A percentile compares a stretch with the other conserved stretches of the same genome.
Conservation (phyloP, 2,888 invertebrate species). For the Corbicula japonica region DNA sequence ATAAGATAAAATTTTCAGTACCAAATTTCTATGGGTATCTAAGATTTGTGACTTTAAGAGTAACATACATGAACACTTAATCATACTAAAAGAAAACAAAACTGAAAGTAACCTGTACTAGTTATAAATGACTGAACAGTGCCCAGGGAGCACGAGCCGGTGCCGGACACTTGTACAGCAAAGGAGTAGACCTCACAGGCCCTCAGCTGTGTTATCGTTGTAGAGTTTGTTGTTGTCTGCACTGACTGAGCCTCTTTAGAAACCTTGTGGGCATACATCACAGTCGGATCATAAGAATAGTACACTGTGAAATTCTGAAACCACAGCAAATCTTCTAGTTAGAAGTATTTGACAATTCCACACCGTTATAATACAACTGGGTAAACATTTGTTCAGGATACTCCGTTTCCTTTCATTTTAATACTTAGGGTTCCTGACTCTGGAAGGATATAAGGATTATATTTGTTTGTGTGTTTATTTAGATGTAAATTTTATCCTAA, state of each 20-base stretch:
- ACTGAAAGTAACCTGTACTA: no score
- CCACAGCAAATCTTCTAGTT: background rate
- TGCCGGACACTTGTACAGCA: constrained; percentile 66
- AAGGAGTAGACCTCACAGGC: constrained; percentile 76
- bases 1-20: no score
- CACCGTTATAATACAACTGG: no score
- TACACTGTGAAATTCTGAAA: constrained; percentile 72
- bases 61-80: no score
- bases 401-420: background rate
- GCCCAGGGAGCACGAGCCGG: no score
- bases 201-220: constrained; percentile 57
- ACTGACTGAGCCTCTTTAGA: constrained; percentile 42
- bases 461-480: no score
- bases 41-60: no score
- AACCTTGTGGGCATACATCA: constrained; percentile 50
- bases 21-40: no score
- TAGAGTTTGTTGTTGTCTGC: constrained; percentile 8
- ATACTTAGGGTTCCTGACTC: background rate
- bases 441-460: no score
- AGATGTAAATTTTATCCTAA: no score
- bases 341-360: background rate
- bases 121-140: no score
- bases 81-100: no score
- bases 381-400: background rate
- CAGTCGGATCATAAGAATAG: constrained; percentile 61